phyloP scores from a whole-genome alignment of 2,113 vertebrate species.

The Calonectris borealis region DNA sequence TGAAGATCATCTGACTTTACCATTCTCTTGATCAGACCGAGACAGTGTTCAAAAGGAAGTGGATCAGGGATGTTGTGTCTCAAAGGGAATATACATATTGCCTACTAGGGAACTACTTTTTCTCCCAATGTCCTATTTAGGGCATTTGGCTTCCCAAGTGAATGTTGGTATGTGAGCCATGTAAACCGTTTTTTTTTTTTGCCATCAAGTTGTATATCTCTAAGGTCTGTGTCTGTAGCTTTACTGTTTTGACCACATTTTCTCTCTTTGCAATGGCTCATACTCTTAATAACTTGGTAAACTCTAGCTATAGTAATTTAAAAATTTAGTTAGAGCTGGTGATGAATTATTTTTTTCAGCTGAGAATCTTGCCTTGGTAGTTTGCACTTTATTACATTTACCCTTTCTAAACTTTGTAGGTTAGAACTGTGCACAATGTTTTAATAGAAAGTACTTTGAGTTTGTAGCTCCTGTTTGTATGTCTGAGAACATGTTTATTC shows the following conservation, averaged over 20 bases:
- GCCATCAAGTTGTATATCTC: background rate
- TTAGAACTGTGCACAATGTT: background rate
- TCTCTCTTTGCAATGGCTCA: background rate
- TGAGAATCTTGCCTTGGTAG: background rate
- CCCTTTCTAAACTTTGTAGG: background rate
- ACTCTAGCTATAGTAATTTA: background rate
- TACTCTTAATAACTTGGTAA: background rate
- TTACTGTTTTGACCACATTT: background rate
- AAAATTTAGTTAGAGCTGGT: background rate
- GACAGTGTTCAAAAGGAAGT: background rate
- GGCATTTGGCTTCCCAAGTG: constrained; percentile 11
- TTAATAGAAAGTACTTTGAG: background rate
- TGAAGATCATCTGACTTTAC: background rate
- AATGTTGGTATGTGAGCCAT: constrained; percentile 8
- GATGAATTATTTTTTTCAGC: background rate
- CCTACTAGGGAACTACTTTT: background rate
- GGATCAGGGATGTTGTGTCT: background rate
- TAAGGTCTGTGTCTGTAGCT: background rate
- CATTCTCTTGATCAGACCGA: fast-evolving
- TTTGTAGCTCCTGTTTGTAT: background rate
- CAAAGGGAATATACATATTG: background rate
- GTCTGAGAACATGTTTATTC: background rate
- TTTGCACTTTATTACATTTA: background rate
- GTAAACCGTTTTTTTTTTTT: background rate
- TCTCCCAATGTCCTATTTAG: background rate